Conservation (phyloP, 2,797 vertebrate species). For the Hylomyscus alleni region DNA sequence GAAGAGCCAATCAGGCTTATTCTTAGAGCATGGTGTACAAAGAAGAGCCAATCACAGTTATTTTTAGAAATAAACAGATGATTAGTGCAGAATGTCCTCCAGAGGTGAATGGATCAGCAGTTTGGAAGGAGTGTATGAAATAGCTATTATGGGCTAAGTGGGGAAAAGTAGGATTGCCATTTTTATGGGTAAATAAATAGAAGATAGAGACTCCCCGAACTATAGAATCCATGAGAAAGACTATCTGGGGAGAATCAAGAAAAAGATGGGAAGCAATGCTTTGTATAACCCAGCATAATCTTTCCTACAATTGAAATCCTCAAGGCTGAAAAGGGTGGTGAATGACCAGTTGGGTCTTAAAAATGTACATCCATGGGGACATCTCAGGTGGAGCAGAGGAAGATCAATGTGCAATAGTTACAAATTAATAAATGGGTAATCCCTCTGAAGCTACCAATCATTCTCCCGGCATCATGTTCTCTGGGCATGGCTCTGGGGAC, state of each 20-base stretch:
- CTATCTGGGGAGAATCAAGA: background rate
- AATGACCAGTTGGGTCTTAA: background rate
- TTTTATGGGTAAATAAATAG: background rate
- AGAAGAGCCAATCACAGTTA: background rate
- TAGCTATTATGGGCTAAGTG: background rate
- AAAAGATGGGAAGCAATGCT: background rate
- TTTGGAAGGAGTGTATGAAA: background rate
- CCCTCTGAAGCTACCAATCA: background rate
- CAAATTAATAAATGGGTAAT: background rate
- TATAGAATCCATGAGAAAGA: background rate
- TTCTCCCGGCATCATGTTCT: background rate
- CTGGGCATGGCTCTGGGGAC: background rate
- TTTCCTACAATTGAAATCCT: background rate
- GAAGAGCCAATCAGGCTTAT: background rate
- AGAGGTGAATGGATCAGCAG: background rate
- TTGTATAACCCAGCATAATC: background rate
- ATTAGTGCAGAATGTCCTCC: background rate
- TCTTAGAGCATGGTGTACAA: background rate
- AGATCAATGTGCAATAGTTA: background rate
- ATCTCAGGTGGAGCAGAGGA: background rate
- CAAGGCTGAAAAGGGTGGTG: background rate
- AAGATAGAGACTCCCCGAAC: background rate
- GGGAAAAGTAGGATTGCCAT: background rate
- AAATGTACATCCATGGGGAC: background rate
- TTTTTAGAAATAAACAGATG: background rate